These are phyloP conservation scores for Plotosus lineatus DNA, from an alignment of 2,113 vertebrate genomes.

Conservation along the genomic window DNA sequence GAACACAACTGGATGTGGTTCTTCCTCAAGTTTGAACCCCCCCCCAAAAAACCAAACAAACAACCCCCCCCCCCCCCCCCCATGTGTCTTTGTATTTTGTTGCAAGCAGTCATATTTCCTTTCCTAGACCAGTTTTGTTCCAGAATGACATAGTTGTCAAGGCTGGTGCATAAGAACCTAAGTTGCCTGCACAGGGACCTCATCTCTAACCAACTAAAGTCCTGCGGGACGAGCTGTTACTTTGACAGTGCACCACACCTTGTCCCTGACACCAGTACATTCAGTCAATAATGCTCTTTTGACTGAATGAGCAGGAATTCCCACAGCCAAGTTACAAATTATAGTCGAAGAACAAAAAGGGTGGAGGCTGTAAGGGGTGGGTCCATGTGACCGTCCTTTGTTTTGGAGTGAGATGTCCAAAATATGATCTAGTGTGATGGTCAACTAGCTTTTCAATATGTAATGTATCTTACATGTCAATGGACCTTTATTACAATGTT, in stretches of 20 bases:
- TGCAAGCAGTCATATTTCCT: neutral
- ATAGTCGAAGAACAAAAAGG: neutral
- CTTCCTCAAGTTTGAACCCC: too few species aligned
- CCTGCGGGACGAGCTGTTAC: neutral
- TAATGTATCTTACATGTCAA: neutral
- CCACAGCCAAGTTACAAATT: neutral
- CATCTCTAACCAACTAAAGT: neutral
- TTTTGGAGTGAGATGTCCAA: neutral
- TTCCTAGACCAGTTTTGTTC: neutral
- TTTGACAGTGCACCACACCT: neutral
- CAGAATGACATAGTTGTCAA: neutral
- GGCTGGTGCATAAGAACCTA: neutral
- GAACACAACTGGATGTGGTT: too few species aligned
- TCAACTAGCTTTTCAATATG: neutral
- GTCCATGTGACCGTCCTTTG: neutral
- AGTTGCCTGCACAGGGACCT: neutral
- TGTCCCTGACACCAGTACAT: neutral
- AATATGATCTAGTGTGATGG: neutral
- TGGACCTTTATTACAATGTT: neutral
- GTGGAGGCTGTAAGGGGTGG: neutral
- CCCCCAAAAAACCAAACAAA: too few species aligned
- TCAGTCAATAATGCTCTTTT: neutral
- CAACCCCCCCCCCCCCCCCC: too few species aligned
- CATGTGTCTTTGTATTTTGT: neutral
- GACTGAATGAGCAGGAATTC: neutral